Percentiles rank a stretch among this genome's conserved stretches.
These are phyloP conservation scores for Sympetrum striolatum DNA, from an alignment of 2,888 invertebrate genomes.

Conservation along the genomic window DNA sequence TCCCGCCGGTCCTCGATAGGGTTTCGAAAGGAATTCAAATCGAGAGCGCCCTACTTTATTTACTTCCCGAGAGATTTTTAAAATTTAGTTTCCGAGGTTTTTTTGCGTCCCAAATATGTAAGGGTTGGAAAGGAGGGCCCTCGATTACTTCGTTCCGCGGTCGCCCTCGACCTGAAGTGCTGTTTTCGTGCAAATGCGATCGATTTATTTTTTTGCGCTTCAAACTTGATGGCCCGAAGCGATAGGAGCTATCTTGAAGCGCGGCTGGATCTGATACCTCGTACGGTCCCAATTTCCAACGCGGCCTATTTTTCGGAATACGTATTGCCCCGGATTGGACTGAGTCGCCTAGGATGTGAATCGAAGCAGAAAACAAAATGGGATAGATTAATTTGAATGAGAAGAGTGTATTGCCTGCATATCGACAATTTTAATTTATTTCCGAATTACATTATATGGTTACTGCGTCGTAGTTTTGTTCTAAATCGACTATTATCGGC, in stretches of 20 bases:
- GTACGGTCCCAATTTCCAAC: background rate
- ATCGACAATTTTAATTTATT: too few relatives aligned
- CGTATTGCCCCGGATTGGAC: too few relatives aligned
- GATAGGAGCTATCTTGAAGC: too few relatives aligned
- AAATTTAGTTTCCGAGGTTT: background rate
- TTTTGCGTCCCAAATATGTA: background rate
- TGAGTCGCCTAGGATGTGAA: too few relatives aligned
- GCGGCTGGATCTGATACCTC: background rate
- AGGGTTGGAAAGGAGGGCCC: background rate
- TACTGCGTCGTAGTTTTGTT: too few relatives aligned
- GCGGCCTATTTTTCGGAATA: too few relatives aligned
- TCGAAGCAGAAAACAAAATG: too few relatives aligned
- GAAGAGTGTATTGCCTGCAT: too few relatives aligned
- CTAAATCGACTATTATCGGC: too few relatives aligned
- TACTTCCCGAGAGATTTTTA: background rate
- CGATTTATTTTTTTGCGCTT: background rate
- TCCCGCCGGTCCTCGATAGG: background rate
- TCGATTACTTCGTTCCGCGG: background rate
- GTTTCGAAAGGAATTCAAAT: background rate
- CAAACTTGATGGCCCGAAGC: too few relatives aligned
- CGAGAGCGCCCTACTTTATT: background rate
- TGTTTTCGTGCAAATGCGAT: background rate
- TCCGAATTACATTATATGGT: too few relatives aligned
- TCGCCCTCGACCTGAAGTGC: background rate
- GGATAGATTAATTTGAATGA: too few relatives aligned